These are phyloP conservation scores for Solea senegalensis DNA, from an alignment of 2,113 vertebrate genomes.

Conservation along the genomic window DNA sequence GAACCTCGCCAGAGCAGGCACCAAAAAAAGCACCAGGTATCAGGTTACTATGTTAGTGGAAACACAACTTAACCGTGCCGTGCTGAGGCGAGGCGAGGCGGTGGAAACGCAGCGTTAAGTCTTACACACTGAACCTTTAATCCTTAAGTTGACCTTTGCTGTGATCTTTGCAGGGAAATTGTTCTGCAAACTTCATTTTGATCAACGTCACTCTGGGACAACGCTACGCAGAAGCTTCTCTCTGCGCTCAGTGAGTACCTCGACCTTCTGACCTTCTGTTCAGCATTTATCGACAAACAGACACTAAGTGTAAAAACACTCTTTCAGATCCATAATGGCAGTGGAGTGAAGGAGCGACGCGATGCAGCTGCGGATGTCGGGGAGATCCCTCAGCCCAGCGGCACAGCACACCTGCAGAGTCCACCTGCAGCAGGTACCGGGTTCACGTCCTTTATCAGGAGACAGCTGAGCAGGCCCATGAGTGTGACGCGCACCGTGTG, in stretches of 20 bases:
- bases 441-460: conserved; percentile 86
- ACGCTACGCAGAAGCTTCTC: conserved; percentile 84
- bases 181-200: conserved; percentile 96
- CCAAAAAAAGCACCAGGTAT: no score
- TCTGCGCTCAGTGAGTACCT: conserved; percentile 68
- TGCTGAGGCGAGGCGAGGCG: no score
- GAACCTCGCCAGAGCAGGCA: no score
- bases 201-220: conserved; percentile 83
- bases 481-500: conserved; percentile 86
- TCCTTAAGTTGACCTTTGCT: conserved; percentile 5
- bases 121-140: no score
- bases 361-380: conserved; percentile 38
- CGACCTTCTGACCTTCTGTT: not conserved
- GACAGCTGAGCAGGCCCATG: conserved; percentile 87
- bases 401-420: conserved; percentile 75
- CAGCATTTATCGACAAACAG: no score
- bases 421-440: conserved; percentile 89
- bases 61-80: no score
- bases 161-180: conserved; percentile 86
- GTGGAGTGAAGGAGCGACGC: conserved; percentile 10
- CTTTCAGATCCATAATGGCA: conserved; percentile 33
- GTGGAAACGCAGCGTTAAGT: no score
- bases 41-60: no score
- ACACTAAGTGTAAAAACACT: not conserved
- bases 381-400: conserved; percentile 60